Conservation (phyloP, 2,888 invertebrate species). For the Drepanosiphum platanoidis region DNA sequence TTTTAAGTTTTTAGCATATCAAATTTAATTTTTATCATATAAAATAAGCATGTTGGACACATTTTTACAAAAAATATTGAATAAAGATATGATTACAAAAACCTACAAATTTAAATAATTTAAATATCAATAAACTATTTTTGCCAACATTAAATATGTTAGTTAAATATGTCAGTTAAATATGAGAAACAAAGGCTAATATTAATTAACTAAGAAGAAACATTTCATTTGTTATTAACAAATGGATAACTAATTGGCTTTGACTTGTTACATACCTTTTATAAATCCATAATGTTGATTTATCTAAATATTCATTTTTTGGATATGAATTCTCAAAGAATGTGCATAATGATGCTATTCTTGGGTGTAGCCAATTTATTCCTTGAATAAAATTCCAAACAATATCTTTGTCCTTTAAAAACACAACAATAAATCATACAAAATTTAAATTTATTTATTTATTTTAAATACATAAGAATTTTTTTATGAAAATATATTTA, state of each 20-base stretch:
- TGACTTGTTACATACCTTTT: conserved; percentile 67
- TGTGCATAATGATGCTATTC: conserved; percentile 69
- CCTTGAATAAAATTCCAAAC: conserved; percentile 73
- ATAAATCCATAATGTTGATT: conserved; percentile 71
- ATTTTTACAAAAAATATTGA: too few relatives aligned
- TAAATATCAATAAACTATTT: too few relatives aligned
- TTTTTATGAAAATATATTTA: conserved; percentile 68
- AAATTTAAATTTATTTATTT: background rate
- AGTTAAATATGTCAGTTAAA: too few relatives aligned
- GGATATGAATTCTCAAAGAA: conserved; percentile 67
- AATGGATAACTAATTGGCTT: background rate
- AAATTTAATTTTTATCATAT: too few relatives aligned
- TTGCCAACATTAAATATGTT: too few relatives aligned
- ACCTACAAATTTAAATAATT: too few relatives aligned
- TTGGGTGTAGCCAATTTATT: conserved; percentile 73
- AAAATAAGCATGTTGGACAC: too few relatives aligned
- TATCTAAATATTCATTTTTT: conserved; percentile 69
- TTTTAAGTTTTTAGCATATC: too few relatives aligned
- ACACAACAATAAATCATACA: conserved; percentile 49
- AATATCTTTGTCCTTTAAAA: conserved; percentile 69
- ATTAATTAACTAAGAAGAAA: too few relatives aligned
- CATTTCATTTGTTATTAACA: background rate
- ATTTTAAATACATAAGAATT: conserved; percentile 67
- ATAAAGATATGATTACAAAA: too few relatives aligned
- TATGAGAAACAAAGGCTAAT: too few relatives aligned